Evolutionary conservation across 2,888 invertebrate species (phyloP).

Genomic region (Hedychridium roseum): DNA sequence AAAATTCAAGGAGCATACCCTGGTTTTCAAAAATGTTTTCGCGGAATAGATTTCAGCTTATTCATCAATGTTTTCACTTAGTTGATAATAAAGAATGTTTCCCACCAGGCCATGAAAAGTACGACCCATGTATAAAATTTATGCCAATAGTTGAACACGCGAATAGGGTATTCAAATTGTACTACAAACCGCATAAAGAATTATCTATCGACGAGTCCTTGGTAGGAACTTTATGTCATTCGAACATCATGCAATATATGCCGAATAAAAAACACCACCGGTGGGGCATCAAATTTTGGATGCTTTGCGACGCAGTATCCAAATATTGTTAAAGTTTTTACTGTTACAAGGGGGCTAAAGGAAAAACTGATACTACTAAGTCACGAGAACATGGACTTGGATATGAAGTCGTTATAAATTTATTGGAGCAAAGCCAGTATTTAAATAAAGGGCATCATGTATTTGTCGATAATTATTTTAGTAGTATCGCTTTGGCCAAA

Average conservation of each 20-base stretch:
- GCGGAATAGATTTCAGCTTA: slow-evolving; percentile 12
- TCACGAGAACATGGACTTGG: slow-evolving; percentile 4
- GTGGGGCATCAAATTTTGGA: slow-evolving; percentile 31
- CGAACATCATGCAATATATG: slow-evolving; percentile 29
- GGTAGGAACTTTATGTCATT: slow-evolving; percentile 32
- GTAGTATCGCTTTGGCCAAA: slow-evolving; percentile 9
- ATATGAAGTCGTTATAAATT: slow-evolving; percentile 12
- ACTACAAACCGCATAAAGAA: slow-evolving; percentile 29
- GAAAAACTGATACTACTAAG: slow-evolving; percentile 5
- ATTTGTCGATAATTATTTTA: slow-evolving; percentile 15
- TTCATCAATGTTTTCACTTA: slow-evolving; percentile 14
- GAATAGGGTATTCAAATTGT: slow-evolving; percentile 29
- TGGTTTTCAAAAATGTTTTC: slow-evolving; percentile 15
- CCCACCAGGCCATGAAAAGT: slow-evolving; percentile 27
- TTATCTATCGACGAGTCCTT: slow-evolving; percentile 36
- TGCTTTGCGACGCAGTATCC: slow-evolving; percentile 33
- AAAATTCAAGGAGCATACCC: slow-evolving; percentile 15
- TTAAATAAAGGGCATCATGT: slow-evolving; percentile 16
- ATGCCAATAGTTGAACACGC: slow-evolving; percentile 31
- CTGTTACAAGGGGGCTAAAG: slow-evolving; percentile 30
- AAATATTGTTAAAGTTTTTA: slow-evolving; percentile 39
- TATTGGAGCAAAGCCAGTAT: slow-evolving; percentile 14
- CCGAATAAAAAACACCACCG: slow-evolving; percentile 38
- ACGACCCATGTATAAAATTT: slow-evolving; percentile 31
- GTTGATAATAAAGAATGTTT: slow-evolving; percentile 14